Base-by-base conservation (phyloP, 2,113 vertebrate genomes). In the Aix galericulata region DNA sequence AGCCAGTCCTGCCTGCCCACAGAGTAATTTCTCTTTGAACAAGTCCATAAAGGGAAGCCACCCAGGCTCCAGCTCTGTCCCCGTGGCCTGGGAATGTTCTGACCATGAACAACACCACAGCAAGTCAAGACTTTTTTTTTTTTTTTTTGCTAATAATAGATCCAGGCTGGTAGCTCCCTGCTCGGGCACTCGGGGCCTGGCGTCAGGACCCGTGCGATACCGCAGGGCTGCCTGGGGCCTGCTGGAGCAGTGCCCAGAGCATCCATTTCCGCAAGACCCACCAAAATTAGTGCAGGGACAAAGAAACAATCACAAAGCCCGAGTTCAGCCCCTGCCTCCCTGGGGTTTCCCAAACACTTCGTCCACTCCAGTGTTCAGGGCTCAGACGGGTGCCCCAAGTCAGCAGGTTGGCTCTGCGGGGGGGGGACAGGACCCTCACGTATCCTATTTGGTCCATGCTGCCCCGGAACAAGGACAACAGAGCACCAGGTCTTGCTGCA, bases 1-100 rank as follows among this genome's bases (percentile, higher is more conserved):
- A 44, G 23, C 58, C 32, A 66, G 48, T 38, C 52, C 29, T 2
- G 8, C 76, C 83, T 86, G 90, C 58, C 83, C 36, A 10, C 66
- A 44, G 53, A 87, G 32, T 18, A 31, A 72, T 79, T 82, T 82
- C 69, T 50, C 64, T 62, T 64, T 87, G 64, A 87, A 88, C 81
- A 93, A 93, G 83, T 80, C 96, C 93, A 93, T 96, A 96, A 96
- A 92, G 92, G 96, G 96, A 96, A 96, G 84, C 69, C 17, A 76
- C 11, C 22, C 92, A 68, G 86, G 71, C 92, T 89, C 68, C 88
- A 83, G 74, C 22, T 91, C 92, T 84, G 79, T 23, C 83, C 38
- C 69, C 0, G 1, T 80, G 75, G 83, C 92, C 92, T 95, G 92
- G 94, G 95, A 97, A 94, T 85, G 74, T 82, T 92, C 91, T 89